Evolutionary conservation across 1,140 invertebrate species (phyloP).

Genomic region (honey bee (Apis mellifera)): DNA sequence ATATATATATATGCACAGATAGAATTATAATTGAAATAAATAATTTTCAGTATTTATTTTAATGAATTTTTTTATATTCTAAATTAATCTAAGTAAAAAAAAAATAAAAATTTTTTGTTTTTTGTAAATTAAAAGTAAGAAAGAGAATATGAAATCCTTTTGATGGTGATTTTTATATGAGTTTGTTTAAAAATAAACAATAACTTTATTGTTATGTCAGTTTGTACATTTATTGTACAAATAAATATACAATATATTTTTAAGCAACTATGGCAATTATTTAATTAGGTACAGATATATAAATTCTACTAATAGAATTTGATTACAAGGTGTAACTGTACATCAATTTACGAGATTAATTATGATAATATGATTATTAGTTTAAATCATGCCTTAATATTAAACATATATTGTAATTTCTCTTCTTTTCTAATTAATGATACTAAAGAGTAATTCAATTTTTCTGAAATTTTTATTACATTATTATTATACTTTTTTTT

Average conservation of each 20-base stretch:
- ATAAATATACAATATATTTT: conserved; percentile 50
- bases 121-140: not conserved
- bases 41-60: conserved; percentile 37
- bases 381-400: conserved; percentile 10
- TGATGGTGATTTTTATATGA: too few relatives aligned
- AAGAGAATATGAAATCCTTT: too few relatives aligned
- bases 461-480: not conserved
- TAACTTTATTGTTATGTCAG: conserved; percentile 31
- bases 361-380: conserved; percentile 24
- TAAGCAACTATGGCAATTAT: conserved; percentile 52
- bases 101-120: not conserved
- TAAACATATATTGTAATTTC: not conserved
- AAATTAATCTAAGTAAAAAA: not conserved
- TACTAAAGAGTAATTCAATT: not conserved
- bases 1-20: conserved; percentile 35
- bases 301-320: conserved; percentile 32
- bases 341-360: conserved; percentile 24
- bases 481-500: not conserved
- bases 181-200: conserved; percentile 27
- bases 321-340: conserved; percentile 29
- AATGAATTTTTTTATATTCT: conserved; percentile 1
- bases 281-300: conserved; percentile 48
- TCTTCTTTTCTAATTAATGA: not conserved
- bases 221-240: conserved; percentile 54
- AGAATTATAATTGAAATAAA: conserved; percentile 40